Evolutionary conservation across 2,113 vertebrate genomes (phyloP).

Genomic region (Arvicanthis niloticus): DNA sequence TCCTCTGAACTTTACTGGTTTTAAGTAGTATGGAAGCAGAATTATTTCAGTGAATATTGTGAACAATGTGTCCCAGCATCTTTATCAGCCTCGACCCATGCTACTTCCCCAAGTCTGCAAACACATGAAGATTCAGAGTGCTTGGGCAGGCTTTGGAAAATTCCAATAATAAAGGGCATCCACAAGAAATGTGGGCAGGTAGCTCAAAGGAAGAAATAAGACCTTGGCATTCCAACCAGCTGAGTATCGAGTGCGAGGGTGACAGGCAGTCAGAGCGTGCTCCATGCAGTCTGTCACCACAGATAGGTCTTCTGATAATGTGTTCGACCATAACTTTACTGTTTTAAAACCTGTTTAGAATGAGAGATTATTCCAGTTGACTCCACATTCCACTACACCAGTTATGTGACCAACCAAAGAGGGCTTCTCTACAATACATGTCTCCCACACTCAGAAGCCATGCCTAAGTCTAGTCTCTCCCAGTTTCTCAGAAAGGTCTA

Average conservation of each 20-base stretch:
- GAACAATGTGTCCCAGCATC: fast-evolving
- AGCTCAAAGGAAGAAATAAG: conserved; percentile 91
- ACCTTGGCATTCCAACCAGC: conserved; percentile 93
- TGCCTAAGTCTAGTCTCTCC: too few species aligned
- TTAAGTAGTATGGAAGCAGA: background rate
- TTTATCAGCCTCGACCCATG: fast-evolving
- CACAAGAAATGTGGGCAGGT: conserved; percentile 71
- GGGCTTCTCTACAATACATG: background rate
- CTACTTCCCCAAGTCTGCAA: too few species aligned
- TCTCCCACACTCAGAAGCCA: background rate
- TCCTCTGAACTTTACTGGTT: background rate
- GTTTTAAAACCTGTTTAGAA: background rate
- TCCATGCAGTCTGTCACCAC: conserved; percentile 90
- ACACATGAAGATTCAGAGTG: background rate
- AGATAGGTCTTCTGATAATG: fast-evolving
- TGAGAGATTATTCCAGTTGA: background rate
- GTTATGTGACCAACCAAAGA: background rate
- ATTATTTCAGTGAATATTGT: background rate
- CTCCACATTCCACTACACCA: fast-evolving
- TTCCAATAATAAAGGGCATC: fast-evolving
- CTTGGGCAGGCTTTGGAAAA: background rate
- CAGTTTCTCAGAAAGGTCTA: too few species aligned
- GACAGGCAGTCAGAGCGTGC: conserved; percentile 89
- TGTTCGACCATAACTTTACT: fast-evolving
- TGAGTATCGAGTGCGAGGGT: conserved; percentile 88